Conservation (phyloP, 2,797 vertebrate genomes). For the Poecilia wingei region DNA sequence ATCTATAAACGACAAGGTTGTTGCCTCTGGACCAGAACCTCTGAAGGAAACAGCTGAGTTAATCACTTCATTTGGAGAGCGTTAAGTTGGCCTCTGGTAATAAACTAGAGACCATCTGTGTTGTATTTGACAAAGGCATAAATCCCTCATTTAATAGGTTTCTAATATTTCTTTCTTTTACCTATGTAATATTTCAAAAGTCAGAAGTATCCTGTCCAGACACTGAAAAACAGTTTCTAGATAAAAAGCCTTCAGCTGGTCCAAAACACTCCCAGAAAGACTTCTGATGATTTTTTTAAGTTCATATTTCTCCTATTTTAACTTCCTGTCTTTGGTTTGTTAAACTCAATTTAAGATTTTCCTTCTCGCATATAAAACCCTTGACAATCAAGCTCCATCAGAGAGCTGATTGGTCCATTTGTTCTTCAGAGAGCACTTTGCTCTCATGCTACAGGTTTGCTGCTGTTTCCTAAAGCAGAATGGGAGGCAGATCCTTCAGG, state of each 20-base stretch:
- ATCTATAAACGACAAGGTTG: not conserved
- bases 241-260: not conserved
- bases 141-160: not conserved
- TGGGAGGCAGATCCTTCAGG: not conserved
- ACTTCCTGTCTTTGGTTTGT: not conserved
- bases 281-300: not conserved
- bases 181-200: not conserved
- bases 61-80: not conserved
- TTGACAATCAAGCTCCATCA: not conserved
- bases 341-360: not conserved
- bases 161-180: not conserved
- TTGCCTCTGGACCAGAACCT: not conserved
- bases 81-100: not conserved
- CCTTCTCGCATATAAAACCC: not conserved
- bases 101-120: not conserved
- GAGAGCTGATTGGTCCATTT: not conserved
- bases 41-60: not conserved
- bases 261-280: not conserved
- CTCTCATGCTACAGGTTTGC: not conserved
- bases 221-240: not conserved
- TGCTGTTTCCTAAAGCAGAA: not conserved
- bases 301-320: not conserved
- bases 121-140: not conserved
- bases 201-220: not conserved
- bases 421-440: not conserved